Base-by-base conservation (phyloP, 2,888 invertebrate genomes). In the Acrobasis repandana region DNA sequence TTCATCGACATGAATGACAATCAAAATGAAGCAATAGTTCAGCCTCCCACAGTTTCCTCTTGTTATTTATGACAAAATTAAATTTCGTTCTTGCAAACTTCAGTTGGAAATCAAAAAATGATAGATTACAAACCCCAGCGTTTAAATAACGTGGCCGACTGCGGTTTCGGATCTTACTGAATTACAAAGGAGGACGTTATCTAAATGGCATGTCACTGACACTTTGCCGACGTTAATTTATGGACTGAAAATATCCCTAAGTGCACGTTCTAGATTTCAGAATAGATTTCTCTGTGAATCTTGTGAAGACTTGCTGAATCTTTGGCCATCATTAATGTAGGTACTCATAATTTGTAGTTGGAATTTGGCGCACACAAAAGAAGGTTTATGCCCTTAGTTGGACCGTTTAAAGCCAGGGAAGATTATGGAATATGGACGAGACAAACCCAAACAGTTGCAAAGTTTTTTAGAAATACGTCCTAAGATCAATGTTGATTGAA, bases 151-250 rank as follows among this genome's bases (percentile, higher is more conserved):
- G 43, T 43, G 54, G 54, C 54, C 14, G 54, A 54, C 54, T 57
- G 33, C 46, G 56, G 46, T 57, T 57, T 47, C 15, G 47, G 28
- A 47, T 47, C 47, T 57, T 33, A 33, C 56, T 33, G 47, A 57
- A 57, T 57, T 57, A 57, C 56, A 57, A 57, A 18, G 56, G 56
- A 57, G 56, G 33, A 47, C 56, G 47, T 47, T 57, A 57, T 57
- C 56, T 57, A 33, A 57, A 57, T 57, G 56, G 56, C 16, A 57
- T 20, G 56, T 16, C 56, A 47, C 56, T 57, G 56, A 57, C 56
- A 57, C 56, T 57, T 57, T 47, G 28, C 33, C 28, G 56, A 47
- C 56, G 46, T 47, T 57, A 57, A 57, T 57, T 57, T 57, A 57
- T 57, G 56, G 46, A 38, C 43, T 20, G 56, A 56, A 56, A 46